phyloP scores from a whole-genome alignment of 2,797 vertebrate genomes.

The Poecile montanus region DNA sequence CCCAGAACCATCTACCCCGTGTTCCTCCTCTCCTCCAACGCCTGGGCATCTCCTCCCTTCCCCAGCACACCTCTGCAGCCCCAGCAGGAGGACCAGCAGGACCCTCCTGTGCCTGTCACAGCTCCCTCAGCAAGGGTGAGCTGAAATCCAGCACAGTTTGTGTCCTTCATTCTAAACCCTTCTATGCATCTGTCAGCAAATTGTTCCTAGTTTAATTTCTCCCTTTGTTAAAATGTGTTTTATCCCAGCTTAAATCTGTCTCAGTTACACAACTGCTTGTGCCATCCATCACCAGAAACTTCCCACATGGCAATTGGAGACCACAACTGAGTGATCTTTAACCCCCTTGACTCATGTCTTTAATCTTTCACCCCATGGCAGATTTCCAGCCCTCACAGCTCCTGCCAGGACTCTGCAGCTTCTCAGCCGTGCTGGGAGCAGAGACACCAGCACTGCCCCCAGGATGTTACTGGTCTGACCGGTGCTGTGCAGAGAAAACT shows the following conservation, averaged over 20 bases:
- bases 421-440: not conserved
- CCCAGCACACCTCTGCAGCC: not conserved
- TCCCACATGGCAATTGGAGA: not conserved
- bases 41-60: not conserved
- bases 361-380: not conserved
- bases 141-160: not conserved
- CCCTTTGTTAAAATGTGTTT: not conserved
- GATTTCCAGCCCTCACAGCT: not conserved
- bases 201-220: not conserved
- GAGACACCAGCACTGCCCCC: not conserved
- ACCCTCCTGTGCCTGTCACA: accelerated
- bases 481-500: not conserved
- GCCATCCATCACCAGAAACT: not conserved
- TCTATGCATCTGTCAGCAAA: accelerated
- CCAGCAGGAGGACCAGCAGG: not conserved
- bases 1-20: accelerated
- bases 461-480: not conserved
- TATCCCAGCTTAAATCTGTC: not conserved
- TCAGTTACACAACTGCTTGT: not conserved
- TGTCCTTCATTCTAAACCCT: not conserved
- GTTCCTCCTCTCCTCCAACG: not conserved
- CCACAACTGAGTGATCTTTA: not conserved
- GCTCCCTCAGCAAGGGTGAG: not conserved
- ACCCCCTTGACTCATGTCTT: not conserved
- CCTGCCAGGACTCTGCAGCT: not conserved